A percentile compares a stretch with the other conserved stretches of the same genome.
phyloP scores from a whole-genome alignment of 2,888 invertebrate genomes.

The Tinea trinotella region DNA sequence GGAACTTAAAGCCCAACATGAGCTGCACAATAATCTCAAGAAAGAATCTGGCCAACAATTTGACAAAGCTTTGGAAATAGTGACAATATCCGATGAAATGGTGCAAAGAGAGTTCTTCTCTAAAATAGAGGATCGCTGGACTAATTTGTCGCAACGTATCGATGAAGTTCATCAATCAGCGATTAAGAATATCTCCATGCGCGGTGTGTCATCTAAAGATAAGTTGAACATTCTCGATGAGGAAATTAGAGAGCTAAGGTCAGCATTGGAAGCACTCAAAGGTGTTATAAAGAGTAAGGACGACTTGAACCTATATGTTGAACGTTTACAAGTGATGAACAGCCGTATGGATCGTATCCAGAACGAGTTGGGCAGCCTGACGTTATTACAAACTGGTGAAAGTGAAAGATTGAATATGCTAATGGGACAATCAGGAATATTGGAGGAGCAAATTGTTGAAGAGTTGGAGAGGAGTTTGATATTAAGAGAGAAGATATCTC shows the following conservation, averaged over 20 bases:
- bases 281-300: constrained; percentile 88
- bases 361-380: constrained; percentile 83
- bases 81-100: constrained; percentile 89
- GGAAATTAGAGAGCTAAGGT: constrained; percentile 81
- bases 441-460: constrained; percentile 81
- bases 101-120: constrained; percentile 84
- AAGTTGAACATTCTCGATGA: constrained; percentile 82
- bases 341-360: constrained; percentile 83
- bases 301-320: constrained; percentile 85
- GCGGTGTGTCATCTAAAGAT: constrained; percentile 81
- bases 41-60: constrained; percentile 81
- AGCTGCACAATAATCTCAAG: constrained; percentile 83
- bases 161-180: constrained; percentile 77
- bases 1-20: constrained; percentile 91
- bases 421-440: constrained; percentile 77
- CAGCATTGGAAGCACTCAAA: constrained; percentile 78
- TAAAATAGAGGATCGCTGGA: constrained; percentile 85
- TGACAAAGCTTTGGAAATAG: constrained; percentile 82
- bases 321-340: constrained; percentile 83
- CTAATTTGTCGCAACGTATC: constrained; percentile 75
- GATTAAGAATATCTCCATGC: constrained; percentile 79
- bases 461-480: constrained; percentile 83
- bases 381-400: constrained; percentile 80
- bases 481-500: constrained; percentile 81
- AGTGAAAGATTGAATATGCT: constrained; percentile 84